Percentiles rank a stretch among this genome's conserved stretches.
Evolutionary conservation across 2,797 vertebrate genomes (phyloP).

Genomic region (Tauraco hartlaubi): DNA sequence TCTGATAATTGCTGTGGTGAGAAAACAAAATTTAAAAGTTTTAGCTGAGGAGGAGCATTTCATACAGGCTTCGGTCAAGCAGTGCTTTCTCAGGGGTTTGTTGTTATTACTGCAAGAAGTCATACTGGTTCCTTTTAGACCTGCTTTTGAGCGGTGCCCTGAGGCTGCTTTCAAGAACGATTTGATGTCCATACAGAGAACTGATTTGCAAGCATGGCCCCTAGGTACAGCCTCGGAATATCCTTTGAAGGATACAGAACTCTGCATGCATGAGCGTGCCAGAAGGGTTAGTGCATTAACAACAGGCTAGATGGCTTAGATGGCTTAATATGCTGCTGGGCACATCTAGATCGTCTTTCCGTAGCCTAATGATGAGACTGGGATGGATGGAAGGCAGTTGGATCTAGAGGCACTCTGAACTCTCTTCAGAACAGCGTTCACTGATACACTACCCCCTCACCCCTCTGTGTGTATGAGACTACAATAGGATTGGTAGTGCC

Average conservation of each 20-base stretch:
- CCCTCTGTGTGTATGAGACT: accelerated
- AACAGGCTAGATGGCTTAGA: not conserved
- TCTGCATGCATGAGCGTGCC: accelerated
- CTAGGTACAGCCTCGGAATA: not conserved
- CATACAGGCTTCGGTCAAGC: not conserved
- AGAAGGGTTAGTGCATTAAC: not conserved
- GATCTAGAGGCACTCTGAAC: not conserved
- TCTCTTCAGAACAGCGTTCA: not conserved
- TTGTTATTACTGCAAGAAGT: not conserved
- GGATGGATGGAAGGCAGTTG: not conserved
- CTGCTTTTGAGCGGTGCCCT: not conserved
- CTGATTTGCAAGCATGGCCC: accelerated
- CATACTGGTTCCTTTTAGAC: not conserved
- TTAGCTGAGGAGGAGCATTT: not conserved
- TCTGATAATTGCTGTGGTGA: not conserved
- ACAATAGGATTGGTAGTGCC: not conserved
- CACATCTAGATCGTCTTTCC: not conserved
- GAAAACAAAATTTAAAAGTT: not conserved
- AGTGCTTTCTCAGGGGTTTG: not conserved
- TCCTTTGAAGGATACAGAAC: not conserved
- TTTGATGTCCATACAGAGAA: not conserved
- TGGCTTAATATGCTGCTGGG: not conserved
- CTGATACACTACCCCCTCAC: accelerated
- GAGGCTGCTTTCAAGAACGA: not conserved
- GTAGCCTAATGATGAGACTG: not conserved